Conservation (phyloP, 2,888 invertebrate genomes). For the Litoditis marina region DNA sequence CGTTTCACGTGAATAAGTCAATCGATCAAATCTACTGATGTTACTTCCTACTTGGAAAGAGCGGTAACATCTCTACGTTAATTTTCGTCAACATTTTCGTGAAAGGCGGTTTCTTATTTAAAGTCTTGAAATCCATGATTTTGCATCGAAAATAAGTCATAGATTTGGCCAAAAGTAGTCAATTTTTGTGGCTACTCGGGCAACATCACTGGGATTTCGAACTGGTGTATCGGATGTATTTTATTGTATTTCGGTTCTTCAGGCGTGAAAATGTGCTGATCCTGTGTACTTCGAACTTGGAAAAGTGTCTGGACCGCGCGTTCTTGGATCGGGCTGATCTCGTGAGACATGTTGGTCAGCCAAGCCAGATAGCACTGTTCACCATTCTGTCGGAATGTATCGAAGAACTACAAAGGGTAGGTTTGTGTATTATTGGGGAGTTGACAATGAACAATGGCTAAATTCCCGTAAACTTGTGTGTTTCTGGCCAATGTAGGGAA, state of each 20-base stretch:
- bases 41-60: not conserved
- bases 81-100: not conserved
- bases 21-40: not conserved
- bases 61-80: not conserved
- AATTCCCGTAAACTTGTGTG: not conserved
- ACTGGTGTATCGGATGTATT: not conserved
- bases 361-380: conserved; percentile 76
- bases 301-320: conserved; percentile 86
- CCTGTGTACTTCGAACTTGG: conserved; percentile 90
- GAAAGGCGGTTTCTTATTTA: too few relatives aligned
- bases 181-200: conserved; percentile 1
- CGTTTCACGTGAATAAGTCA: not conserved
- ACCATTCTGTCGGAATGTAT: conserved; percentile 80
- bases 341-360: conserved; percentile 81
- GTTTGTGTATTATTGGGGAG: not conserved
- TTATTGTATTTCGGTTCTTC: conserved; percentile 19
- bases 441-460: not conserved
- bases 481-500: not conserved
- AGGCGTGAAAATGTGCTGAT: conserved; percentile 84
- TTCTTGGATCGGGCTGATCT: conserved; percentile 94
- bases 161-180: too few relatives aligned
- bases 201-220: too few relatives aligned
- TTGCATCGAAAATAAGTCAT: too few relatives aligned
- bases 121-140: too few relatives aligned
- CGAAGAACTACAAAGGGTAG: conserved; percentile 77